These are phyloP conservation scores for Parochlus steinenii DNA, from an alignment of 2,888 invertebrate species.

Conservation along the genomic window DNA sequence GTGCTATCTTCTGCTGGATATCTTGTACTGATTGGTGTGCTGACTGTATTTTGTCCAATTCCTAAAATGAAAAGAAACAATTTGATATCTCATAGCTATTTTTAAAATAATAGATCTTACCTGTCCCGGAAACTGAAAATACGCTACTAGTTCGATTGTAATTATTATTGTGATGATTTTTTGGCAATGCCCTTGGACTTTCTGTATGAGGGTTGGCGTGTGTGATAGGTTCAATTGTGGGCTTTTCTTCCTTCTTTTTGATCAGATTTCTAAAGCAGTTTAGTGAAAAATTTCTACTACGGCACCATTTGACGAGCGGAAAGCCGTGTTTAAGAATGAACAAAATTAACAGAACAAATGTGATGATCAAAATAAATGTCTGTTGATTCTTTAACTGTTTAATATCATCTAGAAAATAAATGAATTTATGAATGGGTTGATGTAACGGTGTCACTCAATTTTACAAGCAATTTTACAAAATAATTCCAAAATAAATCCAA, in stretches of 20 bases:
- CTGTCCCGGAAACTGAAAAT: constrained; percentile 8
- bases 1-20: constrained; percentile 64
- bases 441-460: no score
- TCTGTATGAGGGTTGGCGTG: constrained; percentile 36
- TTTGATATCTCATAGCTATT: constrained; percentile 31
- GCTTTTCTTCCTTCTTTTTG: constrained; percentile 5
- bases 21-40: constrained; percentile 51
- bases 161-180: neutral
- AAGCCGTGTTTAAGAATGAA: constrained; percentile 9
- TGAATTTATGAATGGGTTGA: no score
- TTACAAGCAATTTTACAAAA: no score
- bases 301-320: constrained; percentile 4
- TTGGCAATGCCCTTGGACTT: constrained; percentile 28
- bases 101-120: constrained; percentile 31
- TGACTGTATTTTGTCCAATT: constrained; percentile 39
- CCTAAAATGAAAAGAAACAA: constrained; percentile 29
- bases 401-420: constrained; percentile 13
- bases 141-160: constrained; percentile 4
- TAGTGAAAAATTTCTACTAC: neutral
- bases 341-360: constrained; percentile 6
- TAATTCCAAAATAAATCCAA: no score
- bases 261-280: constrained; percentile 5
- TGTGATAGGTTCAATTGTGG: constrained; percentile 19
- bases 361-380: constrained; percentile 4
- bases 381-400: constrained; percentile 16